phyloP scores from a whole-genome alignment of 2,113 vertebrate genomes.

The Limanda limanda region DNA sequence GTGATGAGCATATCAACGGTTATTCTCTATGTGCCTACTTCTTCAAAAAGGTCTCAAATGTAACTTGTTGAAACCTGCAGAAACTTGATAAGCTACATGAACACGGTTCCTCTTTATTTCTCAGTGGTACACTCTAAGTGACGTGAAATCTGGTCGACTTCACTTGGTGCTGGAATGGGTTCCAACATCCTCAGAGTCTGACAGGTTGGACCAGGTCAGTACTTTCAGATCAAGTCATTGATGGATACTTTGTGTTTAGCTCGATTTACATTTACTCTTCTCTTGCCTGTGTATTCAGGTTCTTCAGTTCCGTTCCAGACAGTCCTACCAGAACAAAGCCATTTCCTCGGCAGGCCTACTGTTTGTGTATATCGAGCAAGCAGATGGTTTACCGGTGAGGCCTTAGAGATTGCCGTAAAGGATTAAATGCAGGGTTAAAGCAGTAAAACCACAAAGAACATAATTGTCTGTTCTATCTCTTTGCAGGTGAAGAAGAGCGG shows the following conservation, averaged over 20 bases:
- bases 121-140: slow-evolving; percentile 90
- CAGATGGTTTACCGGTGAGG: slow-evolving; percentile 87
- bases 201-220: slow-evolving; percentile 86
- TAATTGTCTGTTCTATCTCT: slow-evolving; percentile 20
- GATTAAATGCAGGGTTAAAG: background rate
- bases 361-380: slow-evolving; percentile 87
- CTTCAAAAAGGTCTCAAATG: background rate
- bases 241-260: background rate
- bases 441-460: background rate
- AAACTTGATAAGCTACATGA: background rate
- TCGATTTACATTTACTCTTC: background rate
- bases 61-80: background rate
- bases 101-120: slow-evolving; percentile 9
- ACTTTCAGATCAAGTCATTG: background rate
- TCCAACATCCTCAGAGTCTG: slow-evolving; percentile 72
- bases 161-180: slow-evolving; percentile 90
- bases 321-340: slow-evolving; percentile 86
- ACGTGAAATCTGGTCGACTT: slow-evolving; percentile 89
- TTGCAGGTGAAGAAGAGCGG: slow-evolving; percentile 88
- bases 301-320: slow-evolving; percentile 82
- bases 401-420: background rate
- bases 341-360: slow-evolving; percentile 86
- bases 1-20: no score
- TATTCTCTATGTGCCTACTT: no score
- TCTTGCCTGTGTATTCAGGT: slow-evolving; percentile 75